Evolutionary conservation across 2,797 vertebrate species (phyloP).

Genomic region (Macropodus opercularis): DNA sequence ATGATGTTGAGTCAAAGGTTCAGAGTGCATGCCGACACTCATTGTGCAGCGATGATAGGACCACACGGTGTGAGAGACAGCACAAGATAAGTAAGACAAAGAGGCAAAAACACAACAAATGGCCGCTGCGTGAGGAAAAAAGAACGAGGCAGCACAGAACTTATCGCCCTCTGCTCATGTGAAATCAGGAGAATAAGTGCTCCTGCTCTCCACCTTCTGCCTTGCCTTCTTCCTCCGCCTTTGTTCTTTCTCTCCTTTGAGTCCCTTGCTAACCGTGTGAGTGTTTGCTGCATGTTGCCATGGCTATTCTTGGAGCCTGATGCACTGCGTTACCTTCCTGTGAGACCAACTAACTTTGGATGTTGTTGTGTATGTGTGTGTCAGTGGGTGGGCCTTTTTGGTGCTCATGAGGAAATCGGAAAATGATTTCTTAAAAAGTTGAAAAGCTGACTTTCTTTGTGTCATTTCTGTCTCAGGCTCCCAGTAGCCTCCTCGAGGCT

Average conservation of each 20-base stretch:
- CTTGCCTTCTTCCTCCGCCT: slow-evolving; percentile 54
- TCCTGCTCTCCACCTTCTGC: slow-evolving; percentile 35
- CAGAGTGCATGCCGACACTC: background rate
- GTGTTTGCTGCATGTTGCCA: slow-evolving; percentile 77
- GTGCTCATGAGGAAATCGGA: slow-evolving; percentile 24
- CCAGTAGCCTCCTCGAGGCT: slow-evolving; percentile 93
- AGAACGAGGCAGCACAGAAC: background rate
- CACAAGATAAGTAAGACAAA: slow-evolving; percentile 10
- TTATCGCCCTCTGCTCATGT: slow-evolving; percentile 1
- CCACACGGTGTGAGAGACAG: background rate
- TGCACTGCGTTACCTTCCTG: slow-evolving; percentile 70
- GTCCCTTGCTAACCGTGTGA: slow-evolving; percentile 63
- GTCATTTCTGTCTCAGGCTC: slow-evolving; percentile 79
- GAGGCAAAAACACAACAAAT: background rate
- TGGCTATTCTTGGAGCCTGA: slow-evolving; percentile 71
- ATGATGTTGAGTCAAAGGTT: background rate
- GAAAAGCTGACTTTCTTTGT: too few relatives aligned
- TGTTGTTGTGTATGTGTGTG: slow-evolving; percentile 39
- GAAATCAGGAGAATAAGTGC: slow-evolving; percentile 23
- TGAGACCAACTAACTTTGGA: slow-evolving; percentile 69
- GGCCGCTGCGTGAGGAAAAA: background rate
- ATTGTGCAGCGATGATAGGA: slow-evolving; percentile 6
- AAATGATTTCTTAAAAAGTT: slow-evolving; percentile 7
- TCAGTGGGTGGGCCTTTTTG: slow-evolving; percentile 14
- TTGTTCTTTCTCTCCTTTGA: slow-evolving; percentile 53